phyloP scores from a whole-genome alignment of 2,888 invertebrate genomes.

The Cyaniris semiargus region DNA sequence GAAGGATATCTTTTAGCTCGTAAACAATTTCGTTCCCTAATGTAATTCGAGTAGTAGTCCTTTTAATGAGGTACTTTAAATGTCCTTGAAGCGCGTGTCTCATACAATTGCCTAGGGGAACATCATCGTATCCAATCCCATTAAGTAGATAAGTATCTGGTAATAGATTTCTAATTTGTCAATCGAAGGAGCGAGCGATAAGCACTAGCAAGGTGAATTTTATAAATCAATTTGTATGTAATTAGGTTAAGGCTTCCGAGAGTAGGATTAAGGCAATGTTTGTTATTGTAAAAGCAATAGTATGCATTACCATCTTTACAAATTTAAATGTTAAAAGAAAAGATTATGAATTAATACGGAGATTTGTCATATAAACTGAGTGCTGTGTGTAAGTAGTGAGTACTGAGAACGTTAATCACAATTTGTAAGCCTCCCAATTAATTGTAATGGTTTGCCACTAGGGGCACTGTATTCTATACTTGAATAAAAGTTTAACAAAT shows the following conservation, averaged over 20 bases:
- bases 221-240: constrained; percentile 17
- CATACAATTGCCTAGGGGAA: constrained; percentile 8
- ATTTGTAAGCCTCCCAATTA: no score
- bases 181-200: constrained; percentile 7
- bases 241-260: constrained; percentile 13
- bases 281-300: neutral
- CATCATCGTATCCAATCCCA: constrained; percentile 11
- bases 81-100: constrained; percentile 10
- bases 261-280: neutral
- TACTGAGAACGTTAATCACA: no score
- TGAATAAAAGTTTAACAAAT: no score
- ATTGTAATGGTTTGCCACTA: no score
- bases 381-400: no score
- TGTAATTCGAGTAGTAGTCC: constrained; percentile 7
- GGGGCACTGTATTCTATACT: no score
- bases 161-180: constrained; percentile 30
- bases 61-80: constrained; percentile 20
- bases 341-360: no score
- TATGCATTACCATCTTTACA: neutral
- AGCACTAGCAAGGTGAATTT: constrained; percentile 1
- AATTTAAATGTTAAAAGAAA: no score
- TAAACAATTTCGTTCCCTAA: neutral
- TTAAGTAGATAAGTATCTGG: constrained; percentile 26
- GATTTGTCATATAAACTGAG: no score
- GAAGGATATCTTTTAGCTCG: constrained; percentile 1